phyloP scores from a whole-genome alignment of 2,797 vertebrate genomes.

The Dendrocincla fuliginosa region DNA sequence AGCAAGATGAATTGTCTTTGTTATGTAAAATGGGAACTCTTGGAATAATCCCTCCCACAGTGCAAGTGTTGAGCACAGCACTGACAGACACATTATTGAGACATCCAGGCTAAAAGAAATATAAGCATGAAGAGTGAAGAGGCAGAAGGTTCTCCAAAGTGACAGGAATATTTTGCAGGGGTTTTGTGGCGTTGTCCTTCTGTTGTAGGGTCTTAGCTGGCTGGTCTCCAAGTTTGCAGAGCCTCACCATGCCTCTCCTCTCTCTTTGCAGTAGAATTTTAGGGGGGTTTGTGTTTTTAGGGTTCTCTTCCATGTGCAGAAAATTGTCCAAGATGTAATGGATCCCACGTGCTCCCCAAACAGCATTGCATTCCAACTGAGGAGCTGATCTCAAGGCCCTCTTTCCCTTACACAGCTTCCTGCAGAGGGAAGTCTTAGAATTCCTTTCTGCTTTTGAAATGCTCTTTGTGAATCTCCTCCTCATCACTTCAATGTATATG shows the following conservation, averaged over 20 bases:
- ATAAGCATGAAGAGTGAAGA: neutral
- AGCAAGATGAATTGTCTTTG: neutral
- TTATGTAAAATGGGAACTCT: neutral
- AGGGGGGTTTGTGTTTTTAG: neutral
- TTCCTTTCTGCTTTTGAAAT: neutral
- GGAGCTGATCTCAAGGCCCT: neutral
- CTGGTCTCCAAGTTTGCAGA: neutral
- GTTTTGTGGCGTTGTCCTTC: neutral
- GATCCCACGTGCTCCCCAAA: neutral
- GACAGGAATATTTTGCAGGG: neutral
- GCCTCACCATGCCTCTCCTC: neutral
- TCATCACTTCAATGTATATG: neutral
- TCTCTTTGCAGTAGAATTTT: neutral
- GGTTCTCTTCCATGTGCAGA: neutral
- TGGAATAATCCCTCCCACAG: neutral
- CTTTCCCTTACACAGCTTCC: neutral
- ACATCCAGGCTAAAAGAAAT: neutral
- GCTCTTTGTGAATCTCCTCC: neutral
- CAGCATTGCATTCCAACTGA: neutral
- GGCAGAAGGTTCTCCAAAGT: neutral
- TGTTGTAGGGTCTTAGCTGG: neutral
- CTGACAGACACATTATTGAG: neutral
- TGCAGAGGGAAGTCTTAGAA: neutral
- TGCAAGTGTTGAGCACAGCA: neutral
- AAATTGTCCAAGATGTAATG: neutral